Evolutionary conservation across 92 coral and sea anemone genomes (phyloP).

Genomic region (Palythoa grandiflora): DNA sequence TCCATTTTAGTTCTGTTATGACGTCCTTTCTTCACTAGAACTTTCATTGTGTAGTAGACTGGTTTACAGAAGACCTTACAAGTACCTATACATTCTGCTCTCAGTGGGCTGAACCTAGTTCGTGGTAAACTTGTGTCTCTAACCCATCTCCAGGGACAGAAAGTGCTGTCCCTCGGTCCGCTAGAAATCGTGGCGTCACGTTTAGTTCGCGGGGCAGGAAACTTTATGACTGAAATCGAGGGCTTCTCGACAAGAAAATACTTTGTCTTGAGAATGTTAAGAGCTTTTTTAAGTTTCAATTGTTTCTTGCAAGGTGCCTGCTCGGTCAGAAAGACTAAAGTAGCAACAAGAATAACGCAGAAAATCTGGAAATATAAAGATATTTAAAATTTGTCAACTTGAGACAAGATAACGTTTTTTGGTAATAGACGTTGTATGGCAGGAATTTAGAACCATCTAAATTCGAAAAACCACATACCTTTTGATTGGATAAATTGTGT

Average conservation of each 20-base stretch:
- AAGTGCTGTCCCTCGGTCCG: neutral
- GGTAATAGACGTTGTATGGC: no score
- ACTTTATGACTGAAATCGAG: neutral
- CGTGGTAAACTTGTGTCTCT: slow-evolving; percentile 8
- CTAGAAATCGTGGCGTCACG: neutral
- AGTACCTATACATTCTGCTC: neutral
- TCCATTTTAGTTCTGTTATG: neutral
- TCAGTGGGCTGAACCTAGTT: slow-evolving; percentile 2
- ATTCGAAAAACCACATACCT: no score
- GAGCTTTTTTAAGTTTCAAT: neutral
- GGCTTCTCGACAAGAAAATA: neutral
- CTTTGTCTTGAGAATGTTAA: neutral
- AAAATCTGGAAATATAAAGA: no score
- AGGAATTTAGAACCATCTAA: no score
- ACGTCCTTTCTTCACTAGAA: no score
- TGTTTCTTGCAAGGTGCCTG: slow-evolving; percentile 12
- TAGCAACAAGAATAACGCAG: neutral
- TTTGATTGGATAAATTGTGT: no score
- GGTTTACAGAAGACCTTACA: neutral
- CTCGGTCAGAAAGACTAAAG: neutral
- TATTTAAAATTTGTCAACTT: no score
- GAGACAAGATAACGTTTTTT: no score
- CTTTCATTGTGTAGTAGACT: no score
- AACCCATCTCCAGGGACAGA: slow-evolving; percentile 18
- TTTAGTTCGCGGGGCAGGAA: neutral